phyloP scores from a whole-genome alignment of 1,140 invertebrate species.

The Camponotus vicinus region DNA sequence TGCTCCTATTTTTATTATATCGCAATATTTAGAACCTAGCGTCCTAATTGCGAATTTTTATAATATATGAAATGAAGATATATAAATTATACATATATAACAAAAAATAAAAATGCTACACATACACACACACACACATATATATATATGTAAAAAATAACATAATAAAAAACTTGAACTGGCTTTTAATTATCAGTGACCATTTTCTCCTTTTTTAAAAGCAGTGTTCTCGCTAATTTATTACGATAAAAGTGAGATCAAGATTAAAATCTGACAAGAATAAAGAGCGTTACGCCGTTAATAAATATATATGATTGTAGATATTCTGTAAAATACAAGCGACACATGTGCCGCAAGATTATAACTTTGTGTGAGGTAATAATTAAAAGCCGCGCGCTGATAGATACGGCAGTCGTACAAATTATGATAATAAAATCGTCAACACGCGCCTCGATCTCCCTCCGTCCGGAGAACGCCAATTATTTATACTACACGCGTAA shows the following conservation, averaged over 20 bases:
- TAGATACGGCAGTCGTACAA: conserved; percentile 53
- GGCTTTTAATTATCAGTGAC: conserved; percentile 5
- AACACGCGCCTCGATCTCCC: conserved; percentile 36
- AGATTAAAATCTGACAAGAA: not conserved
- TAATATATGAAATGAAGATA: not conserved
- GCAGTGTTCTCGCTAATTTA: not conserved
- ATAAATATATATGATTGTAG: not conserved
- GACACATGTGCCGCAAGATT: conserved; percentile 26
- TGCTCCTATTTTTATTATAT: not conserved
- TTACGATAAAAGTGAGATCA: not conserved
- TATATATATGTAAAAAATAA: too few relatives aligned
- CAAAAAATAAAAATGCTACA: not conserved
- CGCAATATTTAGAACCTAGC: not conserved
- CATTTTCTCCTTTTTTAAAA: not conserved
- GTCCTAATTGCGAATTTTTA: not conserved
- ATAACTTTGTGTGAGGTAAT: conserved; percentile 4
- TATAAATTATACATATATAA: not conserved
- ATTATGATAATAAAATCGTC: conserved; percentile 64
- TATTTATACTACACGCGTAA: conserved; percentile 64
- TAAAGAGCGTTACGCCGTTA: conserved; percentile 30
- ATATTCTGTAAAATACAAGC: conserved; percentile 40
- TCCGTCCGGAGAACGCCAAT: conserved; percentile 68
- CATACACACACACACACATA: too few relatives aligned
- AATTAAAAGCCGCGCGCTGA: conserved; percentile 54
- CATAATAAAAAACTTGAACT: conserved; percentile 5